These are phyloP conservation scores for Trypoxylus dichotomus DNA, from an alignment of 1,140 invertebrate species.

Conservation along the genomic window DNA sequence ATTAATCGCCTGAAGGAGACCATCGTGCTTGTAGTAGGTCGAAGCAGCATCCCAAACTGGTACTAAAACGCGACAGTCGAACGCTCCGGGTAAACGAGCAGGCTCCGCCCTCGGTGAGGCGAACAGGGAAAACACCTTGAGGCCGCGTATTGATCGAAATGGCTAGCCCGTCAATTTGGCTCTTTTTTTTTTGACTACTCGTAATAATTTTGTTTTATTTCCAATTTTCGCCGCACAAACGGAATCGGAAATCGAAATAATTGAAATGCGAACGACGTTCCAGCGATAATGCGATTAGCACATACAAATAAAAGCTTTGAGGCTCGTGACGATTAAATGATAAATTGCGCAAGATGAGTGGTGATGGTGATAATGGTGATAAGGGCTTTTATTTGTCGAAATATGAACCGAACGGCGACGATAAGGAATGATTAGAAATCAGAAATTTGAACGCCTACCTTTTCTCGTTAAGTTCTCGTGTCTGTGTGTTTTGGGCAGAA, in stretches of 20 bases:
- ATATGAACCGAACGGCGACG: not conserved
- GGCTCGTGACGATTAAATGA: no score
- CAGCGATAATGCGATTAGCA: no score
- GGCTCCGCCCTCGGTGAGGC: not conserved
- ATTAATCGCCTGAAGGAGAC: not conserved
- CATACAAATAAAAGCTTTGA: no score
- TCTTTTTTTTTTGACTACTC: not conserved
- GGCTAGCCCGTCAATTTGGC: not conserved
- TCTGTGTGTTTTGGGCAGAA: not conserved
- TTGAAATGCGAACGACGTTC: no score
- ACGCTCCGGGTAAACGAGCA: not conserved
- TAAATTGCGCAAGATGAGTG: no score
- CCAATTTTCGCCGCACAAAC: no score
- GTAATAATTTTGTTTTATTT: not conserved
- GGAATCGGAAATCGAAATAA: no score
- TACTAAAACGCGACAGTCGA: not conserved
- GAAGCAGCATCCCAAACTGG: not conserved
- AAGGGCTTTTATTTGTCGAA: no score
- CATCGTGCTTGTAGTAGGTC: not conserved
- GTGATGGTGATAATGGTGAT: no score
- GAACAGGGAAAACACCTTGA: constrained; percentile 1
- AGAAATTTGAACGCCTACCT: not conserved
- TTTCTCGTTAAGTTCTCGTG: not conserved
- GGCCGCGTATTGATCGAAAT: not conserved
- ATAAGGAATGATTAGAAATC: not conserved